Percentiles rank a stretch among this genome's conserved stretches.
Conservation (phyloP, 2,113 vertebrate genomes). For the Psittacara wagleri region DNA sequence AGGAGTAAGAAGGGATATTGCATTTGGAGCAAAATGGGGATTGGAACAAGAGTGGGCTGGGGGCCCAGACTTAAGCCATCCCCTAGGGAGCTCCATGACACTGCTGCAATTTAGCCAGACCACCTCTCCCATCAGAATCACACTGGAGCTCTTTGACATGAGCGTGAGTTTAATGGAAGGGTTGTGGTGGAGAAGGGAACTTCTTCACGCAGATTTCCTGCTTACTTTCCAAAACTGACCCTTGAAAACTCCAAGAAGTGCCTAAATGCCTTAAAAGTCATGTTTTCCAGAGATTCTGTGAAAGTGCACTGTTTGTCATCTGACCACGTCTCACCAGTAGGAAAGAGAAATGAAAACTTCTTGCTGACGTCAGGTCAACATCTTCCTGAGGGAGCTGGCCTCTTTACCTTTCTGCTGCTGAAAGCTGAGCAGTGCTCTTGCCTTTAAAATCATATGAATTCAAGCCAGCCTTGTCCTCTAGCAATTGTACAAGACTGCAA, state of each 20-base stretch:
- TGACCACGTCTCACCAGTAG: not conserved
- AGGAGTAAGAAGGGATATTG: not conserved
- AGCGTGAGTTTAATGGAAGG: not conserved
- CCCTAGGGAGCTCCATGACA: not conserved
- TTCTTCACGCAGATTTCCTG: not conserved
- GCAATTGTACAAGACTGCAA: not conserved
- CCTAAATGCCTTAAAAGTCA: not conserved
- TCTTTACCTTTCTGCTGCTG: not conserved
- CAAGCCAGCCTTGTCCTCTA: not conserved
- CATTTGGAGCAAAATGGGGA: not conserved
- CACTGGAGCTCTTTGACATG: not conserved
- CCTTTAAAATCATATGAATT: not conserved
- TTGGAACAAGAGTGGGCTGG: not conserved
- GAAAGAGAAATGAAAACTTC: not conserved
- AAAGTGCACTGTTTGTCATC: not conserved
- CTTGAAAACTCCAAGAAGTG: not conserved
- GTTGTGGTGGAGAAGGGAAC: not conserved
- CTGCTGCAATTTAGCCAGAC: not conserved
- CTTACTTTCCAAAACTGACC: not conserved
- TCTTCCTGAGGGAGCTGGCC: not conserved
- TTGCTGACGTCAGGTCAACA: not conserved
- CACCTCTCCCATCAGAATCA: not conserved
- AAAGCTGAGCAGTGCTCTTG: not conserved
- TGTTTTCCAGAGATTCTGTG: not conserved
- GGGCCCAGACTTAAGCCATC: not conserved